Base-by-base conservation (phyloP, 1,140 invertebrate genomes). In the Hyposmocoma kahamanoa region DNA sequence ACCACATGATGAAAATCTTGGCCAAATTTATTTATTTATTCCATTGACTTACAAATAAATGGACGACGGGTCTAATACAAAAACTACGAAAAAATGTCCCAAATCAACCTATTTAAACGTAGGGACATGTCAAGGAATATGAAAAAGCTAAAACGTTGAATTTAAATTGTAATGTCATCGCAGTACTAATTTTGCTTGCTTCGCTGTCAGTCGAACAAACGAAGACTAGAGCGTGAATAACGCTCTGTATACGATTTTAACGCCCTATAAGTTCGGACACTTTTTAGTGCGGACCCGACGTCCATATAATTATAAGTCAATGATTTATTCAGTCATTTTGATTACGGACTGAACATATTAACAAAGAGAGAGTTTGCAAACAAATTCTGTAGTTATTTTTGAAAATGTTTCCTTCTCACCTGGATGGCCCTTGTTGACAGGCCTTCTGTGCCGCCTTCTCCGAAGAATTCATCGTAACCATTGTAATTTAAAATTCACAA, bases 401-500 rank as follows among this genome's bases (percentile, higher is more conserved):
- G 5, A 26, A 26, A 26, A 26, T 5, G 5, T 6, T 26, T 26
- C 11, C 24, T 26, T 26, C 11, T 26, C 24, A 81, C 81, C 72
- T 82, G 15, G 81, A 84, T 36, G 81, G 73, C 39, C 81, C 81
- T 50, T 84, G 81, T 52, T 85, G 81, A 69, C 76, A 79, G 62
- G 81, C 76, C 62, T 80, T 81, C 52, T 74, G 76, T 44, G 75
- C 72, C 55, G 74, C 69, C 75, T 87, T 87, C 43, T 87, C 85
- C 15, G 77, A 76, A 38, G 84, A 85, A 51, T 86, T 86, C 84
- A 87, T 86, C 59, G 84, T 87, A 70, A 87, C 85, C 85, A 87
- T 87, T 79, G 72, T 85, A 77, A 70, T 66, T 53, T n/a, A 53
- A 50, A 50, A 60, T 55, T 50, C 43, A 34, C 26, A 30, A 18